Conservation (phyloP, 2,888 invertebrate genomes). For the Macaria liturata region DNA sequence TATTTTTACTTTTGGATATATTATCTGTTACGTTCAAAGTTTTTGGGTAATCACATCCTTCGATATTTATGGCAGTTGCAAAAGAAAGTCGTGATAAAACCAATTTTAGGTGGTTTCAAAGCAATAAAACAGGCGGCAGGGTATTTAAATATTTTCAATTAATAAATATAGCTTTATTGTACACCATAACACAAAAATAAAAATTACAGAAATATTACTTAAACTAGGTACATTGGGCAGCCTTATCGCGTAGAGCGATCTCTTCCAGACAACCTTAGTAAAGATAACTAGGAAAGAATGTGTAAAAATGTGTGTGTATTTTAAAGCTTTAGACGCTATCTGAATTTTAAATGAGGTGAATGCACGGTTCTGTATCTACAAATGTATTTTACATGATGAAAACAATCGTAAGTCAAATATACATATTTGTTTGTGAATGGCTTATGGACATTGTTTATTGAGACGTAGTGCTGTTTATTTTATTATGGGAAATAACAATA, state of each 20-base stretch:
- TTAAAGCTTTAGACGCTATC: constrained; percentile 9
- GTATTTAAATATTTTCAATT: constrained; percentile 8
- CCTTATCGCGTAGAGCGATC: no score
- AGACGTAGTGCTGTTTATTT: constrained; percentile 6
- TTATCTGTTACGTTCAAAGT: no score
- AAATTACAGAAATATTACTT: no score
- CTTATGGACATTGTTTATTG: neutral
- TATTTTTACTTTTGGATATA: no score
- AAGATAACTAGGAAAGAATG: no score
- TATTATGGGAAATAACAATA: constrained; percentile 8
- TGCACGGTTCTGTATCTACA: neutral
- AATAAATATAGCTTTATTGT: neutral
- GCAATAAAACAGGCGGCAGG: no score
- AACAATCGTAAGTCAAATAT: neutral
- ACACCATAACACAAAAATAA: neutral
- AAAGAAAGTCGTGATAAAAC: constrained; percentile 8
- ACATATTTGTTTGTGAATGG: constrained; percentile 2
- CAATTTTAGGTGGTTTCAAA: constrained; percentile 10
- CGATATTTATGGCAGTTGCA: constrained; percentile 21
- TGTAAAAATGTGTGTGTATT: neutral
- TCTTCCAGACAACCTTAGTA: no score
- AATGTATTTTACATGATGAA: neutral
- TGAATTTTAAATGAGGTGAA: constrained; percentile 20
- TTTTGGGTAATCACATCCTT: constrained; percentile 8
- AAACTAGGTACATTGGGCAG: no score